These are phyloP conservation scores for Nothocercus nigrocapillus DNA, from an alignment of 2,113 vertebrate species.

Conservation along the genomic window DNA sequence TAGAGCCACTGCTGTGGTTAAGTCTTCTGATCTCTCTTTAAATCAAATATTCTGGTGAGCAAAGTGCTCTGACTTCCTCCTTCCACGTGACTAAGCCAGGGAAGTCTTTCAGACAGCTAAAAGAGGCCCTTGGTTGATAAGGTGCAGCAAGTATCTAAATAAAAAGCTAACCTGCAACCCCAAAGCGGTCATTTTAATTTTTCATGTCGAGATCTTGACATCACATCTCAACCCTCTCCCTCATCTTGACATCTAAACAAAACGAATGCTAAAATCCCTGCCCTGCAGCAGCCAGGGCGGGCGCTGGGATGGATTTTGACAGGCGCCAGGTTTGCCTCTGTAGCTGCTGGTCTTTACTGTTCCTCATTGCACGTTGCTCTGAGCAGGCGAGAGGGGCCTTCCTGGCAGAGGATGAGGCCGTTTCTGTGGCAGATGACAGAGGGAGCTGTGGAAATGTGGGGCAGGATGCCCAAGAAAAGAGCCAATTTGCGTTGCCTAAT, in stretches of 20 bases:
- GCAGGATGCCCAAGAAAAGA: not conserved
- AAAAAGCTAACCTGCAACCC: not conserved
- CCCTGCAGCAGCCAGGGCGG: not conserved
- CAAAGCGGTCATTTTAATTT: not conserved
- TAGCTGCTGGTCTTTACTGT: not conserved
- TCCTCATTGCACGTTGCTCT: not conserved
- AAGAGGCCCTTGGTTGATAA: not conserved
- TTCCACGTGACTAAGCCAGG: not conserved
- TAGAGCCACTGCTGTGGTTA: not conserved
- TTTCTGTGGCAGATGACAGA: not conserved
- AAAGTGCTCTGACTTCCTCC: not conserved
- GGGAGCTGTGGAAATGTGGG: not conserved
- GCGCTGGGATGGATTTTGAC: not conserved
- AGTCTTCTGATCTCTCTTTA: constrained; percentile 4
- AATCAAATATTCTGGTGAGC: constrained; percentile 9
- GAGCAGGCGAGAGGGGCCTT: not conserved
- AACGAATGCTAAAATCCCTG: not conserved
- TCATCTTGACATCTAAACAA: not conserved
- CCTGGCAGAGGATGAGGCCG: accelerated
- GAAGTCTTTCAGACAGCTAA: not conserved
- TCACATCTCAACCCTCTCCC: not conserved
- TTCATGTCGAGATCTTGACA: not conserved
- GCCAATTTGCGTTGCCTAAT: not conserved
- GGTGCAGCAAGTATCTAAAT: not conserved
- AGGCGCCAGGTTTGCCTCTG: not conserved